Conservation (phyloP, 2,797 vertebrate species). For the Macropus fuliginosus region DNA sequence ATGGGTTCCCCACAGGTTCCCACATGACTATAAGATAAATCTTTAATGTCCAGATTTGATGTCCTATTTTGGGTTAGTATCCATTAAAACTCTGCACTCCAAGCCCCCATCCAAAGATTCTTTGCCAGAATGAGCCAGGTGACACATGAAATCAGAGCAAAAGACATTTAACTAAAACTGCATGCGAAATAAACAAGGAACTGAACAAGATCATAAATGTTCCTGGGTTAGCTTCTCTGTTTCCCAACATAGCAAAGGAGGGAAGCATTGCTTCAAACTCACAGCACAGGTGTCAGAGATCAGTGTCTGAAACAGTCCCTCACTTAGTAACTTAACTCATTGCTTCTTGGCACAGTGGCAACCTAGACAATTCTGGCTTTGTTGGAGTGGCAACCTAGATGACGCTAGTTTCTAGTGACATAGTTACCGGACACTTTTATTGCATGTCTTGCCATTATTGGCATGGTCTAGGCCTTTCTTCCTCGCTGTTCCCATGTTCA, state of each 20-base stretch:
- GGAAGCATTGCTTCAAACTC: neutral
- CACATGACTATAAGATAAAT: neutral
- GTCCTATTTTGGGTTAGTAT: neutral
- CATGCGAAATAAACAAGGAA: neutral
- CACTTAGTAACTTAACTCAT: neutral
- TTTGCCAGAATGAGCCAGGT: neutral
- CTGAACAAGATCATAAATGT: neutral
- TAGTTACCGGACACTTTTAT: neutral
- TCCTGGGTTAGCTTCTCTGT: neutral
- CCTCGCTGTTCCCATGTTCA: neutral
- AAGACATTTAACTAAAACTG: neutral
- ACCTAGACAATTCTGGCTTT: neutral
- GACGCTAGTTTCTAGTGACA: neutral
- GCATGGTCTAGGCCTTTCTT: neutral
- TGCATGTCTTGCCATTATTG: neutral
- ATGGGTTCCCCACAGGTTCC: neutral
- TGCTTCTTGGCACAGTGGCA: neutral
- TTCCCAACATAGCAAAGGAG: neutral
- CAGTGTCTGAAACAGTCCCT: neutral
- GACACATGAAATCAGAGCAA: neutral
- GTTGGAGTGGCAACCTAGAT: neutral
- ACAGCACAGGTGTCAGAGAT: neutral
- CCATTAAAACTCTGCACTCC: neutral
- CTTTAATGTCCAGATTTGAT: neutral
- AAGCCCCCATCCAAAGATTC: neutral